Conservation (phyloP, 2,113 vertebrate species). For the Mus musculus region GRCm39 chr9:92086501-92087000, state of each 20-base stretch:
- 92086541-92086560: slow-evolving; percentile 1
- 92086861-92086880: neutral
- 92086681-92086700: neutral
- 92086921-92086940: neutral
- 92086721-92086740: neutral
- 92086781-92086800: neutral
- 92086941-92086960: neutral
- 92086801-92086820: neutral
- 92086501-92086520: neutral
- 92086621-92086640: neutral
- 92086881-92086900: neutral
- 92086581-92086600: neutral
- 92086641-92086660: slow-evolving; percentile 20
- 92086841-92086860: neutral
- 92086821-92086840: neutral
- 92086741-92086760: neutral
- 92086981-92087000: neutral
- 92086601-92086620: slow-evolving; percentile 1
- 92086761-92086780: neutral
- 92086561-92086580: neutral
- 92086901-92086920: neutral
- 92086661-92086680: neutral
- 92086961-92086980: neutral
- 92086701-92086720: neutral
- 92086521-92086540: slow-evolving; percentile 28